phyloP scores from a whole-genome alignment of 2,113 vertebrate genomes.

The Pygathrix nemaeus region DNA sequence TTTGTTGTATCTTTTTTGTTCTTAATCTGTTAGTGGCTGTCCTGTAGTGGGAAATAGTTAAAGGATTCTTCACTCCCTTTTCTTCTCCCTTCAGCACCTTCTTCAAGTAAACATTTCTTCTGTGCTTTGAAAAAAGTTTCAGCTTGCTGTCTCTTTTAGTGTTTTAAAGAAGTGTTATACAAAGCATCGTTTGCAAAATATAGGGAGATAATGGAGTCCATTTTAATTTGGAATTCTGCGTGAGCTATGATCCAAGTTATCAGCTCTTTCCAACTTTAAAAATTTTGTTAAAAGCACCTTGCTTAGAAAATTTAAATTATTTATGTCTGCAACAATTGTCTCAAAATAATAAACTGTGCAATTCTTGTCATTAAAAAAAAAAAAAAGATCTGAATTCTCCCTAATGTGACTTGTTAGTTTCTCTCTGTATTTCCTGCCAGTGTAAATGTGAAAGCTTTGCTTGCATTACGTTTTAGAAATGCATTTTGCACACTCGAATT shows the following conservation, averaged over 20 bases:
- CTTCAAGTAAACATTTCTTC: slow-evolving; percentile 71
- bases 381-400: slow-evolving; percentile 64
- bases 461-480: slow-evolving; percentile 87
- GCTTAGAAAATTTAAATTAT: slow-evolving; percentile 74
- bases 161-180: slow-evolving; percentile 62
- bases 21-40: slow-evolving; percentile 69
- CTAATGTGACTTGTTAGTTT: slow-evolving; percentile 80
- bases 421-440: slow-evolving; percentile 82
- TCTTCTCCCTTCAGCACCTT: slow-evolving; percentile 59
- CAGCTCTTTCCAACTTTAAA: slow-evolving; percentile 65
- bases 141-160: slow-evolving; percentile 69
- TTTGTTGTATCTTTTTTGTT: slow-evolving; percentile 23
- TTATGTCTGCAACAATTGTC: slow-evolving; percentile 82
- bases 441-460: slow-evolving; percentile 86
- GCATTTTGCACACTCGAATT: slow-evolving; percentile 86
- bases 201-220: slow-evolving; percentile 51
- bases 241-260: slow-evolving; percentile 56
- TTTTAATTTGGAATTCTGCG: slow-evolving; percentile 65
- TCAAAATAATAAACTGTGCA: slow-evolving; percentile 79
- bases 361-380: slow-evolving; percentile 72
- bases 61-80: slow-evolving; percentile 64
- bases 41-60: slow-evolving; percentile 64
- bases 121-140: slow-evolving; percentile 70
- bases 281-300: slow-evolving; percentile 74
- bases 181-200: slow-evolving; percentile 61